Base-by-base conservation (phyloP, 30 jellyfish, hydroid and myxozoan species). In the Cassiopea andromeda region DNA sequence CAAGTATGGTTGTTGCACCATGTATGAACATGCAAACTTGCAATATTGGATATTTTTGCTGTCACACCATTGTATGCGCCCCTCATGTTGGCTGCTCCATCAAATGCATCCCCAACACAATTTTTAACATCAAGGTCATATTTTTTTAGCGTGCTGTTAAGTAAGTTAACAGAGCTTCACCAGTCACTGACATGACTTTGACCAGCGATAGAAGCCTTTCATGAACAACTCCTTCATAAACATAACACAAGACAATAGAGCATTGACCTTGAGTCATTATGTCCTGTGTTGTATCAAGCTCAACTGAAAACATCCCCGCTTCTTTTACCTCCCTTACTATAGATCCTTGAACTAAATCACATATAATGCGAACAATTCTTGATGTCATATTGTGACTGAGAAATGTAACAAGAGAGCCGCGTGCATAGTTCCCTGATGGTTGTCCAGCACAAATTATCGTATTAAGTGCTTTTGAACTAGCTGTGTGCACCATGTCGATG, bases 41-140 rank as follows among this genome's bases (percentile, higher is more conserved):
- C 89, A 19, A 81, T 81, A 38, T 4, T 81, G 1, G 72, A 50
- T 38, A 81, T 60, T 70, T 46, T 81, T 16, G 89, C 89, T 0
- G 69, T 75, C 71, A 81, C 66, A 2, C 89, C 89, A 27, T 76
- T 46, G 1, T 76, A 76, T 27, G 45, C 18, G 4, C 73, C 85
- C 0, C 73, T 44, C 85, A 76, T 1, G 1, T 76, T 0, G 9
- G 85, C 85, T 46, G 73, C 85, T 2, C 72, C 85, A 50, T 49
- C 73, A 67, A 81, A 81, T 69, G 80, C 14, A 75, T 81, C 89
- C 64, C 89, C 69, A 59, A 81, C 89, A 81, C 89, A 81, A 70
- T 81, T 47, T 48, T 2, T 13, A 46, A 81, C 2, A 47, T 81
- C 89, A 17, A 81, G 8, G n/a, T 0, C 48, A 50, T 47, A 54